phyloP scores from a whole-genome alignment of 2,797 vertebrate species.

The Chrysocyon brachyurus region DNA sequence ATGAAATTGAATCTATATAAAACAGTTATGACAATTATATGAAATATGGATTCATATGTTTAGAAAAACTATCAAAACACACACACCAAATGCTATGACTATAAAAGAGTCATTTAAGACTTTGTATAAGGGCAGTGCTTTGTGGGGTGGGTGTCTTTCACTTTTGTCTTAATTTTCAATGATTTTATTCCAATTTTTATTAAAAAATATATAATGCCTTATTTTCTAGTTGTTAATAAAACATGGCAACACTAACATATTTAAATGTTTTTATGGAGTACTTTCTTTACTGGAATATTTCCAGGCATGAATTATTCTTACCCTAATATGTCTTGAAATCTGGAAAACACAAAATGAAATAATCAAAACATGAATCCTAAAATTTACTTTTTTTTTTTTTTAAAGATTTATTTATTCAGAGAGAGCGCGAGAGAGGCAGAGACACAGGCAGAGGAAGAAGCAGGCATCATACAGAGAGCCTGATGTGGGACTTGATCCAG shows the following conservation, averaged over 20 bases:
- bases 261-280: not conserved
- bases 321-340: not conserved
- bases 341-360: not conserved
- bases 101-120: not conserved
- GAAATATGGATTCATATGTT: not conserved
- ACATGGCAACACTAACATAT: not conserved
- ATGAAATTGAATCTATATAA: not conserved
- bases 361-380: not conserved
- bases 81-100: not conserved
- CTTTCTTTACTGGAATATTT: not conserved
- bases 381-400: not conserved
- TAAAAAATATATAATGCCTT: not conserved
- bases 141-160: not conserved
- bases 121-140: not conserved
- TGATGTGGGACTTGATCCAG: too few species aligned
- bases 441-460: too few species aligned
- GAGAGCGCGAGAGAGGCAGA: too few species aligned
- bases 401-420: too few species aligned
- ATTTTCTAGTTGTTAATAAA: not conserved
- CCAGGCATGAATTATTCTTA: not conserved
- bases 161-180: not conserved
- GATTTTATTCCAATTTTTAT: not conserved
- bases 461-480: too few species aligned
- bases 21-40: not conserved
- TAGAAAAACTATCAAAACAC: not conserved